phyloP scores from a whole-genome alignment of 1,140 invertebrate species.

The Ceratosolen solmsi region DNA sequence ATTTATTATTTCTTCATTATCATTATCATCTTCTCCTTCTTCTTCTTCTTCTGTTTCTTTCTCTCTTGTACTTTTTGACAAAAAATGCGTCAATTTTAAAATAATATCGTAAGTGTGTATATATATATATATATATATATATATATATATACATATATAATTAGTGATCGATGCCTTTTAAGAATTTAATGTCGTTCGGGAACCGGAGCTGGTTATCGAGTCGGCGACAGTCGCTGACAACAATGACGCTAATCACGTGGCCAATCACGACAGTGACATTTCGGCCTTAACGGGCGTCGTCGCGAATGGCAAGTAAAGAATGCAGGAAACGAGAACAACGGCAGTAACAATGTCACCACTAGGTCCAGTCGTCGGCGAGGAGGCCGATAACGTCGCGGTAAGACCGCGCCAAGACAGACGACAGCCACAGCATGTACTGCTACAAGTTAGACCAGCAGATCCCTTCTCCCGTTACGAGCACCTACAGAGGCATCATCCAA shows the following conservation, averaged over 20 bases:
- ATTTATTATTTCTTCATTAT: no score
- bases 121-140: no score
- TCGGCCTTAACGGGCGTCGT: not conserved
- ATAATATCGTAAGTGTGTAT: no score
- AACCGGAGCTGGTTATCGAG: not conserved
- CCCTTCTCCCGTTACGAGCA: conserved; percentile 66
- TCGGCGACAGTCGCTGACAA: not conserved
- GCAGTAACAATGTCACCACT: conserved; percentile 64
- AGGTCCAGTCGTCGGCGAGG: conserved; percentile 64
- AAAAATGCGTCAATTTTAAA: no score
- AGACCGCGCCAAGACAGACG: conserved; percentile 59
- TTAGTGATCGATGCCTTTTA: not conserved
- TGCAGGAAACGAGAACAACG: conserved; percentile 60
- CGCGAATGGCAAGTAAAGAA: conserved; percentile 56
- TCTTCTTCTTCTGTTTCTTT: no score
- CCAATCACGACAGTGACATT: not conserved
- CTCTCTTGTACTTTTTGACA: no score
- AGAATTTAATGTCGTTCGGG: not conserved
- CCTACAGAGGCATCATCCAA: conserved; percentile 55
- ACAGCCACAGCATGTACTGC: conserved; percentile 56
- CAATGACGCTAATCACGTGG: not conserved
- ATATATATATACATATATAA: no score
- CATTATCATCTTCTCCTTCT: no score
- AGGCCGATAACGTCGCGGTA: conserved; percentile 56
- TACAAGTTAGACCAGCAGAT: conserved; percentile 65